These are phyloP conservation scores for Melanostigma gelatinosum DNA, from an alignment of 2,113 vertebrate species.

Conservation along the genomic window DNA sequence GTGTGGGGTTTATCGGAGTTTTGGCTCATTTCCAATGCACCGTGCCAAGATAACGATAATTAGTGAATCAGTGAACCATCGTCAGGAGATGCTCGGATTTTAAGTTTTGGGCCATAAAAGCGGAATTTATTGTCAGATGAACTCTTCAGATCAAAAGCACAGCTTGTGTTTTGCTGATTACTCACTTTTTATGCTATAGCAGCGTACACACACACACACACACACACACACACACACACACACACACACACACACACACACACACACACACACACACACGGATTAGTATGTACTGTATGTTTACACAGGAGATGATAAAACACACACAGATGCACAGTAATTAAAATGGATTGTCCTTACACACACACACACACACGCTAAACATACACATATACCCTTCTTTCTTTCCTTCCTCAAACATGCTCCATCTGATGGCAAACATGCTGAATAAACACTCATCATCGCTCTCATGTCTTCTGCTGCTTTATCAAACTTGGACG, in stretches of 20 bases:
- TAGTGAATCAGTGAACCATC: conserved; percentile 44
- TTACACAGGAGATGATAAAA: not conserved
- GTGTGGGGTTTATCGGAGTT: conserved; percentile 28
- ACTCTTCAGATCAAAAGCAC: conserved; percentile 50
- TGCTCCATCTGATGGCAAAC: conserved; percentile 31
- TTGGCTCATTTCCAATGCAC: conserved; percentile 35
- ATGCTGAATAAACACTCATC: conserved; percentile 27
- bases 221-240: not conserved
- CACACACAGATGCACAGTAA: conserved; percentile 11
- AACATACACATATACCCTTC: not conserved
- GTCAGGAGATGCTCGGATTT: conserved; percentile 46
- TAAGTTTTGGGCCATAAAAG: conserved; percentile 52
- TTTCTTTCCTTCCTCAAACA: conserved; percentile 17
- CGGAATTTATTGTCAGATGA: conserved; percentile 52
- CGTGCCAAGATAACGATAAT: conserved; percentile 44
- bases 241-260: not conserved
- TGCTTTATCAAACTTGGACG: conserved; percentile 34
- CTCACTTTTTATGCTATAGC: conserved; percentile 12
- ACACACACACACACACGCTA: conserved; percentile 1
- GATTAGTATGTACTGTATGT: conserved; percentile 6
- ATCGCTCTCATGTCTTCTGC: conserved; percentile 27
- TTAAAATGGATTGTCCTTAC: not conserved
- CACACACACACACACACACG: not conserved
- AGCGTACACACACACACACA: not conserved
- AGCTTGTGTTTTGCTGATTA: conserved; percentile 24